phyloP scores from a whole-genome alignment of 2,888 invertebrate species.

The Caenorhabditis panamensis region DNA sequence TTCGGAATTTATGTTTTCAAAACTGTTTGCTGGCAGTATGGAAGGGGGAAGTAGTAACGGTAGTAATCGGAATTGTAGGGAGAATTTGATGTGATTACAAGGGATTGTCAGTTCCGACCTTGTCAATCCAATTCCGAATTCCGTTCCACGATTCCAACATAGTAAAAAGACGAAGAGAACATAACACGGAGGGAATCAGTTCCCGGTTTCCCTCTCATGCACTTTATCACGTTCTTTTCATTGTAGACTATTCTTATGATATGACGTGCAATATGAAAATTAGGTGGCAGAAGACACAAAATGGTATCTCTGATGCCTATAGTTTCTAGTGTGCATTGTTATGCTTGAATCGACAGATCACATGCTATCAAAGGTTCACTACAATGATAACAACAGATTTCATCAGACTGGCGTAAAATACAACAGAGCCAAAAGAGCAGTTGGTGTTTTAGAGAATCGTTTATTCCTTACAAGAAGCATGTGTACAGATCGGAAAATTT shows the following conservation, averaged over 20 bases:
- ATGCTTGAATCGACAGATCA: constrained; percentile 30
- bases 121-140: constrained; percentile 25
- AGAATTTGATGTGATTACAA: constrained; percentile 21
- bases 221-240: constrained; percentile 10
- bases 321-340: constrained; percentile 50
- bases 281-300: constrained; percentile 42
- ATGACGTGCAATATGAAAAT: constrained; percentile 28
- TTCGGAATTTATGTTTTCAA: constrained; percentile 55
- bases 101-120: constrained; percentile 21
- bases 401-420: constrained; percentile 3
- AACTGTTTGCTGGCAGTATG: constrained; percentile 14
- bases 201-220: not conserved
- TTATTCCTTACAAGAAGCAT: constrained; percentile 11
- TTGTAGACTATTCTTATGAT: not conserved
- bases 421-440: no score
- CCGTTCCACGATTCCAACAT: constrained; percentile 14
- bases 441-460: not conserved
- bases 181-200: no score
- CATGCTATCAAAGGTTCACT: constrained; percentile 8
- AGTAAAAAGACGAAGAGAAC: constrained; percentile 15
- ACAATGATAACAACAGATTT: constrained; percentile 16
- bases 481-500: no score
- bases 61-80: constrained; percentile 28
- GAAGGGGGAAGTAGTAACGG: constrained; percentile 28
- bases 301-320: constrained; percentile 34